phyloP scores from a whole-genome alignment of 1,140 invertebrate species.

The Palaemon carinicauda region DNA sequence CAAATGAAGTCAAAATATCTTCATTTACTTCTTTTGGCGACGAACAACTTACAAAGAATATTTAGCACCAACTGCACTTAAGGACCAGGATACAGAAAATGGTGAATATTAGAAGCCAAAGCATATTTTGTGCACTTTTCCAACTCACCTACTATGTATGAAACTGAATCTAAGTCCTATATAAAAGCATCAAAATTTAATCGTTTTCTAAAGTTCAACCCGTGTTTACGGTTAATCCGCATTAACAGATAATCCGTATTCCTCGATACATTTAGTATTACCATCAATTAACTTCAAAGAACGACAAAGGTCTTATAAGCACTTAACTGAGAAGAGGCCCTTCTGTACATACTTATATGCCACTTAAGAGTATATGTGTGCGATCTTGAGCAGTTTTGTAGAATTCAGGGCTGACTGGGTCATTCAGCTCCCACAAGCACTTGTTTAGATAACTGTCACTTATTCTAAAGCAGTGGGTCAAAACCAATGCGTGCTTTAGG shows the following conservation, averaged over 20 bases:
- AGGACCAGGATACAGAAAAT: background rate
- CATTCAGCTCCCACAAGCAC: no score
- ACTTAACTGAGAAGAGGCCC: no score
- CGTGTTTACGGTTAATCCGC: background rate
- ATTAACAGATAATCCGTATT: background rate
- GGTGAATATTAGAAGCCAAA: background rate
- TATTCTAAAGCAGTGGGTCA: no score
- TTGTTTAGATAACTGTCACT: no score
- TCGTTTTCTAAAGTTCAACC: background rate
- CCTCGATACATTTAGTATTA: background rate
- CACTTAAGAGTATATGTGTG: background rate
- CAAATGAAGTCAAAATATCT: background rate
- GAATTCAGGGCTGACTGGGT: background rate
- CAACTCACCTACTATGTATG: background rate
- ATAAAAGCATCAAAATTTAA: conserved; percentile 7
- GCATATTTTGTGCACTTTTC: background rate
- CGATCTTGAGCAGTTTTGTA: background rate
- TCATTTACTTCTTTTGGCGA: background rate
- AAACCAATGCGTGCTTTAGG: no score
- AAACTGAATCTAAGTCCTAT: background rate
- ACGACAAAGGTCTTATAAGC: background rate
- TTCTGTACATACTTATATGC: no score
- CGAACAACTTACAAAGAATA: background rate
- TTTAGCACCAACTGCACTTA: conserved; percentile 3
- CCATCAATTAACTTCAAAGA: background rate